Base-by-base conservation (phyloP, 2,888 invertebrate species). In the Cacoxenus indagator region DNA sequence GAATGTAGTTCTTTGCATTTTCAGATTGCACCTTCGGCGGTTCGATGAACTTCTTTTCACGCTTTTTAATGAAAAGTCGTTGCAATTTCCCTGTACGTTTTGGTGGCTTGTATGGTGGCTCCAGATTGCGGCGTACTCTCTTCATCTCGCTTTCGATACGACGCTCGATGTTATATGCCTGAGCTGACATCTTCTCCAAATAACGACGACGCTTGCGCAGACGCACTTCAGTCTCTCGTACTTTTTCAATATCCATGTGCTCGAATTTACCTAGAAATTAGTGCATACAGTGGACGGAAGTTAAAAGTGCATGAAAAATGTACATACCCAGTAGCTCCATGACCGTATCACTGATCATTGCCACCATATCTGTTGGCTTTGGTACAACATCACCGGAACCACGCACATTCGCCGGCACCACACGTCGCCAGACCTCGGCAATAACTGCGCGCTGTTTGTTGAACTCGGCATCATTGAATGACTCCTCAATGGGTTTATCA, bases 81-180 rank as follows among this genome's bases (percentile, higher is more conserved):
- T 82, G 83, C 1, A 87, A 72, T 9, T 84, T 84, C 0, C 80
- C 84, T 6, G 69, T 68, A 0, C 78, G 81, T 51, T 81, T 83
- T 0, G 81, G 78, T 67, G 76, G 82, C 61, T 78, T 71, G 51
- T 72, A 85, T 0, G 87, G 85, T 2, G 86, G 87, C 54, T 81
- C 78, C 1, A 88, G 73, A 68, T 87, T 87, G n/a, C 79, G 77
- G 1, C 81, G 78, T 0, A 88, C 84, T 61, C 84, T 85, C 17
- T 82, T 78, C 83, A 88, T 85, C 69, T 86, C 86, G 27, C 72
- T 77, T 1, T 84, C 81, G 11, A 88, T 86, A 27, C 87, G 85
- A 1, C 82, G 76, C 54, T 87, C 88, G 0, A 85, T 68, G 4
- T 81, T 81, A 24, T 82, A 85, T 1, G 88, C 87, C 54, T 86